A percentile compares a stretch with the other conserved stretches of the same genome.
Conservation (phyloP, 2,888 invertebrate genomes). For the Hydrotaea diabolus region DNA sequence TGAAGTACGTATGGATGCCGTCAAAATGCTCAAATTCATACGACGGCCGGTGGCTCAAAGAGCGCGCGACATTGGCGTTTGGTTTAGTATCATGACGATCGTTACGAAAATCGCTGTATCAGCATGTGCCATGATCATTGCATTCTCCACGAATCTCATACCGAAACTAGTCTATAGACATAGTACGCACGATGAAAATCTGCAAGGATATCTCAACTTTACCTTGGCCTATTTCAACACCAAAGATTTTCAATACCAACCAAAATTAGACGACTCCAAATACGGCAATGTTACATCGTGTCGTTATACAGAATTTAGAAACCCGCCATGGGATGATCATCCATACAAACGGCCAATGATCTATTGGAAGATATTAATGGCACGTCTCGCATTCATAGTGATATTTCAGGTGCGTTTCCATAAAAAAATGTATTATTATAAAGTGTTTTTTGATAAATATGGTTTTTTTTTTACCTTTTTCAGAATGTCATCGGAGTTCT, state of each 20-base stretch:
- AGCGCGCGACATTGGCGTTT: conserved; percentile 89
- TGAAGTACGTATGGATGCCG: conserved; percentile 91
- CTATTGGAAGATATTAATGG: conserved; percentile 89
- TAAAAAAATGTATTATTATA: not conserved
- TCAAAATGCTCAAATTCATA: conserved; percentile 88
- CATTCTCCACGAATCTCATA: conserved; percentile 92
- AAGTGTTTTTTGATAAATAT: not conserved
- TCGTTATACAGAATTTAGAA: conserved; percentile 87
- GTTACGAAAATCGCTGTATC: conserved; percentile 89
- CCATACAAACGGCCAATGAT: conserved; percentile 85
- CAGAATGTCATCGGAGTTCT: conserved; percentile 89
- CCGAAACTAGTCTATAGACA: conserved; percentile 87
- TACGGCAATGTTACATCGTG: conserved; percentile 80
- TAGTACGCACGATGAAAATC: conserved; percentile 82
- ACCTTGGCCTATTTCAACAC: conserved; percentile 86
- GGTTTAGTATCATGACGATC: conserved; percentile 88
- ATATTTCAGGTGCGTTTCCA: conserved; percentile 88
- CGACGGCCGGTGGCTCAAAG: conserved; percentile 88
- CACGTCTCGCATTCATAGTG: conserved; percentile 88
- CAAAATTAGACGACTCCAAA: conserved; percentile 67
- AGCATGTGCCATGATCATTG: conserved; percentile 90
- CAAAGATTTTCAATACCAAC: conserved; percentile 82
- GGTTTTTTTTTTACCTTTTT: conserved; percentile 67
- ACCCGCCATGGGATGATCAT: conserved; percentile 81
- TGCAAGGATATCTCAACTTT: conserved; percentile 86